Evolutionary conservation across 2,113 vertebrate species (phyloP), one percentile per base, ranked within the genome.

Genomic region (Oryzias javanicus): DNA sequence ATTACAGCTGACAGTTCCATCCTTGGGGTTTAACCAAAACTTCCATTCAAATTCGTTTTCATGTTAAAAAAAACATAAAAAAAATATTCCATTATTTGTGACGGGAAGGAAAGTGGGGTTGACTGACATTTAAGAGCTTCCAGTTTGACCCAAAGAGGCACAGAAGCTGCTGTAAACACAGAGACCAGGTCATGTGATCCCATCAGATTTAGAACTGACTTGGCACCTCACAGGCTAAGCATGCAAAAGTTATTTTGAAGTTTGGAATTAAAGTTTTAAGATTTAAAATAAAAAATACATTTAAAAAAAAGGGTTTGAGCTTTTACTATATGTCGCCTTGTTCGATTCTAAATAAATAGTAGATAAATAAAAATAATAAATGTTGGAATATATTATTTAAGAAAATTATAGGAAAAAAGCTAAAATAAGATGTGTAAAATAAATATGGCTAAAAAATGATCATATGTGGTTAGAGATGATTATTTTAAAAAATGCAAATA

Each of bases 1-100:
- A 87, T 85, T 81, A 77, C 76, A 76, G 62, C 72, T 66, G 86
- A 85, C 89, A 88, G 79, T 74, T 84, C 65, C 61, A 55, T 79
- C 74, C 80, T 75, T 45, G n/a, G 66, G 69, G 64, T 74, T 60
- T 44, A 25, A 35, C 63, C 29, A 2, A 67, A 60, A 14, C 54
- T 49, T 76, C 67, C 70, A 62, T 68, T 45, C 51, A 42, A 49
- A 80, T 74, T 76, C 70, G 64, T 73, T 77, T 77, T 72, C 16
- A 62, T 48, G 54, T 18, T 41, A 45, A 22, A 51, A n/a, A n/a
- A 62, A 64, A 63, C 48, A 14, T 47, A 35, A 46, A 27, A 25
- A 6, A 27, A 25, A 6, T 7, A 14, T 47, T 10, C 4, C 5
- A 6, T n/a, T 25, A 17, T 12, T 42, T 41, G 50, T 61, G 55